Base-by-base conservation (phyloP, 2,797 vertebrate species). In the Eptatretus atami region DNA sequence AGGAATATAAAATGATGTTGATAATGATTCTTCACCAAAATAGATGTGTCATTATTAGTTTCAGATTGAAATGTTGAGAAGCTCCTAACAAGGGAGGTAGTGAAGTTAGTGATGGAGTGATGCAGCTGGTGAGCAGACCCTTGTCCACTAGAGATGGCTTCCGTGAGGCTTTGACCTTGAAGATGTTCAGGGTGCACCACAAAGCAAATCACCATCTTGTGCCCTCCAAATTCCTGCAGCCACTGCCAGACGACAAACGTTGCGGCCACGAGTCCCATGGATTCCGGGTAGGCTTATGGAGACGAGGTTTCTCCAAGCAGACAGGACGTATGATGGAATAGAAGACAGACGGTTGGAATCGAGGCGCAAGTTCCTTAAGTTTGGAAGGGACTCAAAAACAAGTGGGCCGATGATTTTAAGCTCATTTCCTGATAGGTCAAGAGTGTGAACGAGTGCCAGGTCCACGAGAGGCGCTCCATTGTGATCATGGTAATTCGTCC, bases 341-440 rank as follows among this genome's bases (percentile, higher is more conserved):
- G 93, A 94, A 65, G 83, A 86, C 69, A 98, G 77, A 73, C 96
- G 96, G 77, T 98, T 98, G 71, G 92, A 95, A 77, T 96, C 92
- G 76, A 96, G 77, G 71, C 93, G 95, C 72, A 98, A 85, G 53
- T 83, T 85, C 71, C 90, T 86, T 67, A 98, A 75, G 74, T 95
- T 96, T 53, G 88, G 90, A 70, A 98, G 75, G 63, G 84, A 88
- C 70, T 87, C 84, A 71, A 96, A 98, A 69, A 98, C 83, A 19
- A 81, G 82, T 1, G 90, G 74, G 80, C 92, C 72, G 75, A 79
- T 76, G 77, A 92, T 71, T 72, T 81, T 78, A 64, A 98, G 81
- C 70, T 98, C 92, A 66, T 98, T 98, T 65, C 92, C 92, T 15
- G 92, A 93, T 71, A 98, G 78, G 77, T 98, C 92, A 65, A 98